Conservation (phyloP, 92 coral and sea anemone species). For the Zoanthus sansibaricus region DNA sequence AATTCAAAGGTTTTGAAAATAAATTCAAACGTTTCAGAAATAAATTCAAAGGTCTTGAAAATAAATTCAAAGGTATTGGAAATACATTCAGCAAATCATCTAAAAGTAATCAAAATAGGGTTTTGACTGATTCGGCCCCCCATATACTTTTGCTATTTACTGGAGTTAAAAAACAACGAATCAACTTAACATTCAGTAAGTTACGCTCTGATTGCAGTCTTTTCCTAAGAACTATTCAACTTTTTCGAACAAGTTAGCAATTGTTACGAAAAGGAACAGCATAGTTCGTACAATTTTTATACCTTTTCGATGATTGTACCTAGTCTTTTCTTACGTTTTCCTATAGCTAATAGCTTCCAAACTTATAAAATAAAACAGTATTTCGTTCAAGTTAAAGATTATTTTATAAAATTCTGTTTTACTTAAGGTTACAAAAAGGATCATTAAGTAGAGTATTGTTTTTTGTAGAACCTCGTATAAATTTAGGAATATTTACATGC, state of each 20-base stretch:
- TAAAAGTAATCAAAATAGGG: no score
- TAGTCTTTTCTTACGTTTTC: background rate
- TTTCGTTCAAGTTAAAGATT: background rate
- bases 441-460: background rate
- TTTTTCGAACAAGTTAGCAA: slow-evolving; percentile 35
- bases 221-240: slow-evolving; percentile 23
- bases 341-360: slow-evolving; percentile 26
- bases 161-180: background rate
- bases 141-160: background rate
- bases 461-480: background rate
- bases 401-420: background rate
- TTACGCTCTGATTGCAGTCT: slow-evolving; percentile 9
- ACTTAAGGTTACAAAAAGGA: slow-evolving; percentile 41
- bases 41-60: no score
- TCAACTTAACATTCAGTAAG: background rate
- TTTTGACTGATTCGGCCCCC: no score
- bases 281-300: slow-evolving; percentile 13
- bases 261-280: slow-evolving; percentile 36
- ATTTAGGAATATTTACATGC: no score
- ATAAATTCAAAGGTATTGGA: no score
- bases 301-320: background rate
- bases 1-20: no score
- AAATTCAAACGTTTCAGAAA: no score
- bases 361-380: background rate
- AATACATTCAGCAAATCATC: no score